These are phyloP conservation scores for Pseudotriccus pelzelni DNA, from an alignment of 2,797 vertebrate species.

Conservation along the genomic window DNA sequence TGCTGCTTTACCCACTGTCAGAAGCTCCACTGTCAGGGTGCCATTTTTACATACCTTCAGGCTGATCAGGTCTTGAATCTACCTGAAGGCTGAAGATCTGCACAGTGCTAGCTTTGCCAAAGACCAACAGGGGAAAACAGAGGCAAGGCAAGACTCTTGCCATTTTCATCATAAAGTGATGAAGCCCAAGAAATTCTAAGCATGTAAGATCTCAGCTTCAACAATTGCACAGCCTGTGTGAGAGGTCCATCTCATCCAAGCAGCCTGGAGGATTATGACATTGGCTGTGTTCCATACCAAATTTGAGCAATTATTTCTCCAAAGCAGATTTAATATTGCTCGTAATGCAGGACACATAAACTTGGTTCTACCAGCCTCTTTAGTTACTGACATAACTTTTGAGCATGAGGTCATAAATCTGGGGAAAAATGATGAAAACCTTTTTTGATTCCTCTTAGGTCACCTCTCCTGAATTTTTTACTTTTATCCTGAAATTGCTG, in stretches of 20 bases:
- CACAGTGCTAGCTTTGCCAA: neutral
- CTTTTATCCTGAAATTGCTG: neutral
- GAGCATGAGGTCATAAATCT: neutral
- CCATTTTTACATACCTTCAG: neutral
- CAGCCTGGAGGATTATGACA: neutral
- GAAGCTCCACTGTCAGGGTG: neutral
- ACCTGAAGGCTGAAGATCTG: neutral
- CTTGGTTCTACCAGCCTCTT: neutral
- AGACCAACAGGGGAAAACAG: neutral
- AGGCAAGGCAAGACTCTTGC: neutral
- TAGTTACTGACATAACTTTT: neutral
- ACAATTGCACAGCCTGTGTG: neutral
- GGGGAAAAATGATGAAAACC: neutral
- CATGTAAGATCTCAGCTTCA: neutral
- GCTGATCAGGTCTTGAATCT: neutral
- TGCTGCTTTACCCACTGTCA: neutral
- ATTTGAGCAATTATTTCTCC: neutral
- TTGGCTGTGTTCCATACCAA: neutral
- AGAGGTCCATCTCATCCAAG: neutral
- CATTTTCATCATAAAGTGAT: neutral
- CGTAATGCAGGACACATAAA: neutral
- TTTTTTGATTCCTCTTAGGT: neutral
- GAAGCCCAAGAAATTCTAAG: neutral
- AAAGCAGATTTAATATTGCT: neutral
- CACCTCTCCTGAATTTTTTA: neutral